Conservation (phyloP, 2,888 invertebrate species). For the Anagyrus pseudococci region DNA sequence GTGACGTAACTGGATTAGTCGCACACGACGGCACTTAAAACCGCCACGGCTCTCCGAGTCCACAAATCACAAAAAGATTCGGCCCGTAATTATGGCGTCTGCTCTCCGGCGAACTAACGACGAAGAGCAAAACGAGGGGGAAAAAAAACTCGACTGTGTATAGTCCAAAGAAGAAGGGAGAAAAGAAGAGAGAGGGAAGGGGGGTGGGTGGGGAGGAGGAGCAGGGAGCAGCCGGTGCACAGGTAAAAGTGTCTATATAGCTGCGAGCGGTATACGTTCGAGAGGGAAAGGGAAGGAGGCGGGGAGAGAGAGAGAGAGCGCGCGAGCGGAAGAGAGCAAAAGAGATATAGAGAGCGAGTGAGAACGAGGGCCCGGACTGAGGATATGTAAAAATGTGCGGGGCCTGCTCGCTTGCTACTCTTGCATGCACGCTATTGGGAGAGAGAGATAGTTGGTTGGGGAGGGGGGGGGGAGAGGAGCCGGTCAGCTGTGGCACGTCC, state of each 20-base stretch:
- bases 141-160: neutral
- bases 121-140: neutral
- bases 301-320: constrained; percentile 1
- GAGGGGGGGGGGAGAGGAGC: constrained; percentile 10
- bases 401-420: too few relatives aligned
- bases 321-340: neutral
- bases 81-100: neutral
- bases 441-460: too few relatives aligned
- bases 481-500: constrained; percentile 34
- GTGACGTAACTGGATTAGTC: too few relatives aligned
- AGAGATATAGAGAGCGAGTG: neutral
- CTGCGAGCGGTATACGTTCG: neutral
- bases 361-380: too few relatives aligned
- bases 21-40: too few relatives aligned
- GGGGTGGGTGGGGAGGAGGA: neutral
- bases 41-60: too few relatives aligned
- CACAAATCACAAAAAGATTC: too few relatives aligned
- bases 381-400: constrained; percentile 15
- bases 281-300: neutral
- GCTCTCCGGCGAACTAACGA: too few relatives aligned
- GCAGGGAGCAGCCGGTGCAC: neutral
- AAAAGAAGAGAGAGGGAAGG: neutral
- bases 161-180: too few relatives aligned
- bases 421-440: too few relatives aligned
- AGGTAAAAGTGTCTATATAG: too few relatives aligned